These are phyloP conservation scores for Pristionchus entomophagus DNA, from an alignment of 2,888 invertebrate species.

Conservation along the genomic window DNA sequence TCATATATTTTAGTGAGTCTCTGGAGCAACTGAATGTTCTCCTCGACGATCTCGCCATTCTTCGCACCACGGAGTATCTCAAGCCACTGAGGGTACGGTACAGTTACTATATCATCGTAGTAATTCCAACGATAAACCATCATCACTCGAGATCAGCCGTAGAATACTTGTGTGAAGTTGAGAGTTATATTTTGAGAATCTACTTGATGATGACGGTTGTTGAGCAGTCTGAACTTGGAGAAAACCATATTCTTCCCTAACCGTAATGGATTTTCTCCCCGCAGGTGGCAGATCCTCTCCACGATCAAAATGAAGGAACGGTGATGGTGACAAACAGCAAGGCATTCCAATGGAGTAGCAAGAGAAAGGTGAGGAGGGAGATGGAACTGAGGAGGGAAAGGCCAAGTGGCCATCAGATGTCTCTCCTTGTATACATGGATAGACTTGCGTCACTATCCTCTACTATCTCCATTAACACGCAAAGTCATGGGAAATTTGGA, in stretches of 20 bases:
- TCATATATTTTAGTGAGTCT: conserved; percentile 61
- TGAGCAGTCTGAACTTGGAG: too few relatives aligned
- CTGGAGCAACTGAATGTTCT: conserved; percentile 71
- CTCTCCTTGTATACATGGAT: too few relatives aligned
- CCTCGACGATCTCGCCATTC: conserved; percentile 66
- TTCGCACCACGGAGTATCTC: conserved; percentile 64
- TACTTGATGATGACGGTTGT: neutral
- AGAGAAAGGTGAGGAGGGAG: conserved; percentile 54
- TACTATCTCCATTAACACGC: too few relatives aligned
- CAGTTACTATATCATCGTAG: too few relatives aligned
- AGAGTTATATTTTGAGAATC: neutral
- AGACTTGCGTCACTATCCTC: too few relatives aligned
- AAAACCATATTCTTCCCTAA: too few relatives aligned
- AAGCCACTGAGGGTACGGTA: conserved; percentile 50
- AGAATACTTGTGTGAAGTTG: neutral
- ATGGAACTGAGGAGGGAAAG: too few relatives aligned
- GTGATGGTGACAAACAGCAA: conserved; percentile 55
- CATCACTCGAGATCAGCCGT: neutral
- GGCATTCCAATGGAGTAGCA: conserved; percentile 67
- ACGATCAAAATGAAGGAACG: conserved; percentile 31
- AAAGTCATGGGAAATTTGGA: too few relatives aligned
- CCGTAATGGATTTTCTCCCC: too few relatives aligned
- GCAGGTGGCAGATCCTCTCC: conserved; percentile 24
- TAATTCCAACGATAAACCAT: too few relatives aligned
- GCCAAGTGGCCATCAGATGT: too few relatives aligned